A percentile compares a stretch with the other conserved stretches of the same genome.
These are phyloP conservation scores for Glaucidium brasilianum DNA, from an alignment of 2,113 vertebrate genomes.

Conservation along the genomic window DNA sequence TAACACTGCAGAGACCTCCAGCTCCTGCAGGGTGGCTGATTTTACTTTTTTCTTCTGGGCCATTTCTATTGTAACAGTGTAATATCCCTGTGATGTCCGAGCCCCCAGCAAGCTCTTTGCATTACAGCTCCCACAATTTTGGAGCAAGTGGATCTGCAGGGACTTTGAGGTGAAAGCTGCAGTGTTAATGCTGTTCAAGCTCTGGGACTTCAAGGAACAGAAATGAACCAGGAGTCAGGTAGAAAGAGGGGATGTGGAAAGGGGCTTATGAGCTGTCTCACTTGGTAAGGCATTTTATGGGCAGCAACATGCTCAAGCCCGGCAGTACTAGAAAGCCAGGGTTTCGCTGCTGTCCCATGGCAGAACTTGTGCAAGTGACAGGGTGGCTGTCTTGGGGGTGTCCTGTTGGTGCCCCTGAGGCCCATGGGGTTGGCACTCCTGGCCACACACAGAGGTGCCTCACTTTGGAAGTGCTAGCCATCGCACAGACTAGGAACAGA, in stretches of 20 bases:
- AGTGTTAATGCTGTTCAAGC: neutral
- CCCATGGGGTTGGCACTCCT: accelerated
- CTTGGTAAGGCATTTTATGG: neutral
- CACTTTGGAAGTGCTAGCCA: neutral
- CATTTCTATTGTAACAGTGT: neutral
- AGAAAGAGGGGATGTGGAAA: neutral
- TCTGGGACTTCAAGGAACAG: neutral
- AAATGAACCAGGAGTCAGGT: accelerated
- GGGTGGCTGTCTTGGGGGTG: neutral
- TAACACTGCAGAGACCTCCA: neutral
- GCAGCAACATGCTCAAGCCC: accelerated
- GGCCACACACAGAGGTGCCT: neutral
- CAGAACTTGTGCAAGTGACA: neutral
- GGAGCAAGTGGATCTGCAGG: neutral
- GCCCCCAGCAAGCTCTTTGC: neutral
- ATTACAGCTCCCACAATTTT: neutral
- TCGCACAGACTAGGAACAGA: accelerated
- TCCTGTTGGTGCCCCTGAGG: neutral
- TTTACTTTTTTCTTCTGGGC: neutral
- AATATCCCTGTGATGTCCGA: neutral
- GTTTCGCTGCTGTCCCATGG: neutral
- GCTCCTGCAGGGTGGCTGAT: neutral
- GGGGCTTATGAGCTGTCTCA: neutral
- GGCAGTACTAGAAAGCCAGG: accelerated
- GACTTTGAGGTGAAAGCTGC: neutral